phyloP scores from a whole-genome alignment of 2,797 vertebrate species.

The Lithobates sylvaticus region DNA sequence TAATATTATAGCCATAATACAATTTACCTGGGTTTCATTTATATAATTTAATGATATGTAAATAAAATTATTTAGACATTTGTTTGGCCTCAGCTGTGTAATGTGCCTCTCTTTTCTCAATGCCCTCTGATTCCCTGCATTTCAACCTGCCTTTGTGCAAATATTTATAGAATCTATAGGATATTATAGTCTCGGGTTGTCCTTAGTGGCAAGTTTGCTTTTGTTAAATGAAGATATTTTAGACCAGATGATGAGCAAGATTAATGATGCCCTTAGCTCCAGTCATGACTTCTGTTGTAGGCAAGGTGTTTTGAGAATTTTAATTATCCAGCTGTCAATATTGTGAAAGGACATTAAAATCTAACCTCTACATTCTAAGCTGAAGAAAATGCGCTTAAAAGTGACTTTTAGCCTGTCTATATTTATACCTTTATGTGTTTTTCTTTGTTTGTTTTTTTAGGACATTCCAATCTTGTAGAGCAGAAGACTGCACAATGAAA shows the following conservation, averaged over 20 bases:
- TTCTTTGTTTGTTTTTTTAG: constrained; percentile 11
- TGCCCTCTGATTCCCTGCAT: neutral
- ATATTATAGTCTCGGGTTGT: neutral
- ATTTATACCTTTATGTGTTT: constrained; percentile 4
- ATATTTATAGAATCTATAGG: constrained; percentile 12
- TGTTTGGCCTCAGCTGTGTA: neutral
- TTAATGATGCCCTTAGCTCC: constrained; percentile 30
- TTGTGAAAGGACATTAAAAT: constrained; percentile 4
- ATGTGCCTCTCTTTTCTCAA: neutral
- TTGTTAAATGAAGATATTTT: constrained; percentile 22
- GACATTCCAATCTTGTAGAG: constrained; percentile 28
- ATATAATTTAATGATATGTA: neutral
- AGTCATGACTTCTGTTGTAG: constrained; percentile 5
- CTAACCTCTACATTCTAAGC: constrained; percentile 1
- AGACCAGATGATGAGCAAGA: neutral
- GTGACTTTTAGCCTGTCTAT: neutral
- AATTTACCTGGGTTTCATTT: neutral
- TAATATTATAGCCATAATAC: neutral
- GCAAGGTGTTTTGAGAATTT: constrained; percentile 7
- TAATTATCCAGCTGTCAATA: constrained; percentile 51
- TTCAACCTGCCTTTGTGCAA: constrained; percentile 8
- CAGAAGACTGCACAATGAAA: constrained; percentile 55
- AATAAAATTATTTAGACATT: neutral
- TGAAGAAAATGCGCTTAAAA: neutral
- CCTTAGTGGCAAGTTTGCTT: neutral